Conservation (phyloP, 2,888 invertebrate genomes). For the Conus canariensis region DNA sequence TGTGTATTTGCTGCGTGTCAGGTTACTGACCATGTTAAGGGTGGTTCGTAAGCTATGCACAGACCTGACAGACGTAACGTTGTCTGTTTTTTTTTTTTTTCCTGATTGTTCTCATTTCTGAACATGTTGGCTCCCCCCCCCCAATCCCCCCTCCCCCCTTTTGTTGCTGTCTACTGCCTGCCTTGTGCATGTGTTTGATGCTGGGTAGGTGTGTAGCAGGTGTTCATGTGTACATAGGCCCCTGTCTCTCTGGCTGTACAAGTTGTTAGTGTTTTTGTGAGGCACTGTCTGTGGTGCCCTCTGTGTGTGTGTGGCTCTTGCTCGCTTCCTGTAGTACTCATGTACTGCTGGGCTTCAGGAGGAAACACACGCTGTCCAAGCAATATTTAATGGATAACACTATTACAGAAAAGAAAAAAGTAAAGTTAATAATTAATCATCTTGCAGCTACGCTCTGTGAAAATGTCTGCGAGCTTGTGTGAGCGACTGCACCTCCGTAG, state of each 20-base stretch:
- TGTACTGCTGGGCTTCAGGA: constrained; percentile 26
- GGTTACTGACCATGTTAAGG: no score
- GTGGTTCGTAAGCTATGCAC: not conserved
- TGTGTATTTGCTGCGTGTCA: no score
- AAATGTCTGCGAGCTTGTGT: not conserved
- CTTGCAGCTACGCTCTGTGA: no score
- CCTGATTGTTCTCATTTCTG: not conserved
- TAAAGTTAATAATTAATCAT: constrained; percentile 30
- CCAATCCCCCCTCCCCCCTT: not conserved
- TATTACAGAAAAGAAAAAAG: constrained; percentile 6
- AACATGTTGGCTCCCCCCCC: not conserved
- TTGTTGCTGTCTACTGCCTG: not conserved
- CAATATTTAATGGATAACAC: constrained; percentile 37
- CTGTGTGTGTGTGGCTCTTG: not conserved
- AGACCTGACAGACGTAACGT: not conserved
- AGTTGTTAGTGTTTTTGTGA: constrained; percentile 1
- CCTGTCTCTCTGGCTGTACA: constrained; percentile 24
- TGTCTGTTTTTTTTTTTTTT: not conserved
- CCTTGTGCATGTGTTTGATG: not conserved
- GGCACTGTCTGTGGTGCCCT: not conserved
- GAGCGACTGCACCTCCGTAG: not conserved
- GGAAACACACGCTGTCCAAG: not conserved
- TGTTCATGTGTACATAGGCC: constrained; percentile 36
- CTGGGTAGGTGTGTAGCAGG: not conserved
- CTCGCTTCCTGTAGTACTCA: not conserved